Percentiles rank a stretch among this genome's conserved stretches.
phyloP scores from a whole-genome alignment of 2,797 vertebrate species.

The Poeciliopsis presidionis region DNA sequence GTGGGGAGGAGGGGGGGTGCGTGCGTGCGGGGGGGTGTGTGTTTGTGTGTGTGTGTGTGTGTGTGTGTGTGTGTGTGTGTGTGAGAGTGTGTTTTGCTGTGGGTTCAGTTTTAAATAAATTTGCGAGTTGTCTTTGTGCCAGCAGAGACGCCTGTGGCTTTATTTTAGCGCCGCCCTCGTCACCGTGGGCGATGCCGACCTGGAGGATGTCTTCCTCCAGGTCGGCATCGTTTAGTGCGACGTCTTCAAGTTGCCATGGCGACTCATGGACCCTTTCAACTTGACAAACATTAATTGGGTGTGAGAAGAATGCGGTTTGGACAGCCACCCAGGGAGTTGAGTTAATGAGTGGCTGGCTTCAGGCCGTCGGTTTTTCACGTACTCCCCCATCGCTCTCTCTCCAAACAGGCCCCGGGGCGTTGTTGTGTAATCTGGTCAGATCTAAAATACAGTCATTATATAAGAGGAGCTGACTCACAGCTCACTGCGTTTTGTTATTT shows the following conservation, averaged over 20 bases:
- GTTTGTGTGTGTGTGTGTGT: neutral
- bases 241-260: conserved; percentile 21
- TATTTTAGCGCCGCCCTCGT: conserved; percentile 22
- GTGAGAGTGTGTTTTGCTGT: neutral
- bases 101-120: conserved; percentile 2
- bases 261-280: conserved; percentile 37
- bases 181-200: conserved; percentile 16
- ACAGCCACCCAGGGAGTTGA: conserved; percentile 69
- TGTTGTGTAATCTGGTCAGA: conserved; percentile 70
- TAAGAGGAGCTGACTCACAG: conserved; percentile 41
- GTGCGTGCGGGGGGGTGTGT: too few relatives aligned
- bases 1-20: too few relatives aligned
- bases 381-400: conserved; percentile 65
- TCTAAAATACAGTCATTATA: conserved; percentile 66
- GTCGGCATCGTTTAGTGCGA: conserved; percentile 5
- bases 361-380: conserved; percentile 64
- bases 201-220: neutral
- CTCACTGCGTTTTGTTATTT: conserved; percentile 1
- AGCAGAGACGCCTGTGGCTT: conserved; percentile 21
- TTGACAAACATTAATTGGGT: conserved; percentile 72
- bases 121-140: conserved; percentile 20
- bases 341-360: conserved; percentile 74
- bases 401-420: conserved; percentile 48
- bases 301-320: conserved; percentile 65
- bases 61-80: too few relatives aligned